These are phyloP conservation scores for Tridacna gigas DNA, from an alignment of 2,888 invertebrate species.

Conservation along the genomic window DNA sequence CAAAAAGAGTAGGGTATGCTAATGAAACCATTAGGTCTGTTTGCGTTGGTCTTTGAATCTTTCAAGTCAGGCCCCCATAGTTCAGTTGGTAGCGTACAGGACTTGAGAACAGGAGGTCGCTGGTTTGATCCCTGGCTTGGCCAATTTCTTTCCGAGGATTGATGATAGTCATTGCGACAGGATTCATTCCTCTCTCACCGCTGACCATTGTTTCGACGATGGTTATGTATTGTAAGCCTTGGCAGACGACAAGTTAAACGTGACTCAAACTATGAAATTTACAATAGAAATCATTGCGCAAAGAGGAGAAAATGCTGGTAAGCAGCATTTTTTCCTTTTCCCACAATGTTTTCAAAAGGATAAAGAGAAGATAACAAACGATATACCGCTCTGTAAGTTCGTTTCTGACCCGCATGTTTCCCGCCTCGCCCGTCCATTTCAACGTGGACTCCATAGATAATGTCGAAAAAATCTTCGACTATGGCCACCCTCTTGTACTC, in stretches of 20 bases:
- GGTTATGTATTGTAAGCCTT: too few species aligned
- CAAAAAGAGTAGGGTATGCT: too few species aligned
- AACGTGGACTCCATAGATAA: constrained; percentile 97
- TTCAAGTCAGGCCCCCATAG: neutral
- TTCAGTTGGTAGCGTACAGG: neutral
- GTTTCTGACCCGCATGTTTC: constrained; percentile 98
- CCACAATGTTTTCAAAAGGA: too few species aligned
- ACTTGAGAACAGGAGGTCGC: neutral
- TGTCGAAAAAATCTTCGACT: constrained; percentile 99
- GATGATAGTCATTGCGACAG: neutral
- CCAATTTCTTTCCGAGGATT: neutral
- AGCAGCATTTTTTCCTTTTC: too few species aligned
- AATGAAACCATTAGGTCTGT: too few species aligned
- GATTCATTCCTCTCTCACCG: neutral
- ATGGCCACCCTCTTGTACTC: constrained; percentile 96
- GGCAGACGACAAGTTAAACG: too few species aligned
- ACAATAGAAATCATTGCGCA: too few species aligned
- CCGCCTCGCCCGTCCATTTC: constrained; percentile 95
- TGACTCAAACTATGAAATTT: too few species aligned
- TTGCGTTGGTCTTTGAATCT: too few species aligned
- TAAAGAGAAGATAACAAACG: neutral
- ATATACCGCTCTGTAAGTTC: constrained; percentile 97
- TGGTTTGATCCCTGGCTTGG: neutral
- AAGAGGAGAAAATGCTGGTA: too few species aligned
- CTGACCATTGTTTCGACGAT: too few species aligned